Evolutionary conservation across 1,140 invertebrate genomes (phyloP), one percentile per base, ranked within the genome.

Genomic region (Macrocentrus cingulum): DNA sequence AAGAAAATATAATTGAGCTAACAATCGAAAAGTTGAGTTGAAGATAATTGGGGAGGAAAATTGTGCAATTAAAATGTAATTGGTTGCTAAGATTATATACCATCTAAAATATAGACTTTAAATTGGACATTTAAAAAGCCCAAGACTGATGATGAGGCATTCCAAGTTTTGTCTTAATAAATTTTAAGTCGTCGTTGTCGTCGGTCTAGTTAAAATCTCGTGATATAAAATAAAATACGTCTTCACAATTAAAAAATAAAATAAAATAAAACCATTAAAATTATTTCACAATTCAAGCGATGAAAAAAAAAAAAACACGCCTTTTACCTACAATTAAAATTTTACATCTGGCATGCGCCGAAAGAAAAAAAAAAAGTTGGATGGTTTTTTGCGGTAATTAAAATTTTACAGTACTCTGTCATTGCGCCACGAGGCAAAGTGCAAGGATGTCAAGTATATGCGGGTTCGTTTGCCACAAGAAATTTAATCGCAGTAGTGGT

Each of bases 371-470:
- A 4, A 2, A 46, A 41, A 22, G 34, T 15, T 15, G 2, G 50
- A 32, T 15, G 37, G 44, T 42, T 56, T 50, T 53, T 58, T 23
- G 51, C 16, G 54, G 44, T 44, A 62, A 58, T 58, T 62, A 62
- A 62, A 62, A 56, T 62, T 51, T 70, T 74, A 80, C 48, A 4
- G 4, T 29, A 9, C 25, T 29, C 9, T 29, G 4, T 34, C 44
- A 46, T 46, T 46, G 22, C 22, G 23, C 13, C 25, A 9, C 4
- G 25, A 29, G 25, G 25, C 4, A 9, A 29, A 4, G 25, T 29
- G 25, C 18, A 32, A 46, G 11, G 32, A 16, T 19, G 20, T 45
- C 25, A 25, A 23, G 15, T 11, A 20, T 34, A 11, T 49, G 32
- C 29, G 23, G 45, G 44, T 34, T 56, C 32, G 36, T 56, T 49